Conservation (phyloP, 2,113 vertebrate species). For the Uria aalge region DNA sequence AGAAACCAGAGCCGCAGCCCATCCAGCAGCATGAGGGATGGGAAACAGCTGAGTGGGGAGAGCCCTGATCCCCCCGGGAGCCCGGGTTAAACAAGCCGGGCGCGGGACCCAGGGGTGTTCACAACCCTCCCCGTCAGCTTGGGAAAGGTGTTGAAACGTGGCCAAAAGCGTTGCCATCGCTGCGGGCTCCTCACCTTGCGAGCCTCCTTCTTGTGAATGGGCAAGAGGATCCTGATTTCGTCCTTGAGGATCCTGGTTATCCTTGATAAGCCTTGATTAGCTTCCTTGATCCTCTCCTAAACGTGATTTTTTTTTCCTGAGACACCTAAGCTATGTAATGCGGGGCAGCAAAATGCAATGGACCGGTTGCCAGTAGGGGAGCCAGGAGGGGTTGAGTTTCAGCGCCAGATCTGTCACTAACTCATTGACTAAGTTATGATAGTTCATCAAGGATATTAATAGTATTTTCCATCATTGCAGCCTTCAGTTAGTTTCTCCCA, state of each 20-base stretch:
- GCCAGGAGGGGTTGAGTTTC: neutral
- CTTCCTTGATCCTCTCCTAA: neutral
- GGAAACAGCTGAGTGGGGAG: slow-evolving; percentile 53
- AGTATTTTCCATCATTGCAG: neutral
- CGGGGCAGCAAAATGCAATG: neutral
- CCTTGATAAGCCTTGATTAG: neutral
- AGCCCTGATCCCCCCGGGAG: neutral
- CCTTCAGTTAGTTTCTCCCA: neutral
- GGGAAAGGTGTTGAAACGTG: neutral
- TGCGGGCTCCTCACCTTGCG: neutral
- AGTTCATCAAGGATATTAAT: slow-evolving; percentile 11
- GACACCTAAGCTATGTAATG: neutral
- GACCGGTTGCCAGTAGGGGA: neutral
- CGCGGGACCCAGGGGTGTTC: neutral
- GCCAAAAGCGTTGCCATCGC: rapidly evolving
- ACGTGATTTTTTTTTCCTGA: neutral
- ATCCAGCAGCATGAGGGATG: slow-evolving; percentile 43
- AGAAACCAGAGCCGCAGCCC: slow-evolving; percentile 12
- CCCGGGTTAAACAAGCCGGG: neutral
- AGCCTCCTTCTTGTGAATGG: neutral
- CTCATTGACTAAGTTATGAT: neutral
- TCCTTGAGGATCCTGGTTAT: neutral
- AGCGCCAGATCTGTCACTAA: neutral
- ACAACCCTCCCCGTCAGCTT: neutral
- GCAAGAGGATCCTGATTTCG: neutral